Conservation (phyloP, 2,888 invertebrate species). For the Odontocerum albicorne region DNA sequence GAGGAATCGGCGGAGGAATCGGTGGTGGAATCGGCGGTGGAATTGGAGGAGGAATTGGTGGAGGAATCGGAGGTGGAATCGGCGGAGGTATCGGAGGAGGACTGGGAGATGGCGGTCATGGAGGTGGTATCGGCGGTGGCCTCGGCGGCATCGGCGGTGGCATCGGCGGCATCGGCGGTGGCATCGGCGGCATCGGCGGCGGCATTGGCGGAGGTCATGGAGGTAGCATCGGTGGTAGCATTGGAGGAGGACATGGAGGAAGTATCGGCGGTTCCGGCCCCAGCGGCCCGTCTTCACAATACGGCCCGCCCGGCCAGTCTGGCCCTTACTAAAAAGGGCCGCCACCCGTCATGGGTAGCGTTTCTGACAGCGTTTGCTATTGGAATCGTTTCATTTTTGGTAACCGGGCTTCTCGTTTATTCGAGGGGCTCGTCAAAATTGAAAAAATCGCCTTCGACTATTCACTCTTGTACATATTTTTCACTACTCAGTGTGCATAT, state of each 20-base stretch:
- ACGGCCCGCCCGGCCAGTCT: conserved; percentile 46
- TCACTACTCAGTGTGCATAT: conserved; percentile 39
- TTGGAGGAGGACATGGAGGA: conserved; percentile 38
- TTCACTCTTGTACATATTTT: conserved; percentile 40
- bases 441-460: conserved; percentile 37
- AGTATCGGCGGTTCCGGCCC: conserved; percentile 39
- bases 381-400: conserved; percentile 35
- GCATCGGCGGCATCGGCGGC: conserved; percentile 61
- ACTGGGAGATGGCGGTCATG: conserved; percentile 38
- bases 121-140: conserved; percentile 38
- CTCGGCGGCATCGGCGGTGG: conserved; percentile 38
- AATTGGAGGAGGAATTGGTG: conserved; percentile 48
- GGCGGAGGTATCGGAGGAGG: conserved; percentile 39
- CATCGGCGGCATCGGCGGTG: conserved; percentile 43
- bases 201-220: conserved; percentile 35
- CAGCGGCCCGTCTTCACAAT: conserved; percentile 38
- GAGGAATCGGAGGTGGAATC: conserved; percentile 37
- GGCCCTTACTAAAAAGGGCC: conserved; percentile 46
- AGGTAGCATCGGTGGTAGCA: conserved; percentile 24
- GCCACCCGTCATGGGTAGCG: conserved; percentile 28
- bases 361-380: conserved; percentile 15
- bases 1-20: conserved; percentile 45
- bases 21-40: conserved; percentile 42
- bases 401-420: conserved; percentile 32
- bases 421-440: conserved; percentile 37